Base-by-base conservation (phyloP, 2,797 vertebrate species). In the Setipinna tenuifilis region DNA sequence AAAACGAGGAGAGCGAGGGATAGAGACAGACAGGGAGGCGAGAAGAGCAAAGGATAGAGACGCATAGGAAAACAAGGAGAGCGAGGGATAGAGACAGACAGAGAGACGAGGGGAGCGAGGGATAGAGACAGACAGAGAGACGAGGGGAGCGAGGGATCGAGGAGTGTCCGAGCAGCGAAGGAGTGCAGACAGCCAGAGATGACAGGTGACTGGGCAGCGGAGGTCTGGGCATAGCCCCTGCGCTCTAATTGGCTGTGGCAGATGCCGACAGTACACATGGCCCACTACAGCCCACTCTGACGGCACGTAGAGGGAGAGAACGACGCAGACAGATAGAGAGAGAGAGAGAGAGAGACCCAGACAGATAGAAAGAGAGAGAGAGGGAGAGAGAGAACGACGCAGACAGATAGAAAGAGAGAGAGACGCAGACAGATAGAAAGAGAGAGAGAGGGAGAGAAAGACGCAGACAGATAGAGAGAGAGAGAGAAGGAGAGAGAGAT, bases 241-340 rank as follows among this genome's bases (percentile, higher is more conserved):
- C 25, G 14, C 65, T 71, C 25, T 92, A 91, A 92, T 90, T 90
- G 90, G 85, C 89, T 87, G 81, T 91, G 88, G 88, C 88, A 90
- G 88, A 90, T 59, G 80, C 83, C 86, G 89, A 86, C 84, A 88
- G 87, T 81, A 54, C 57, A 65, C 82, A 28, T 54, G 31, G 80
- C 23, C 78, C 65, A 71, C 65, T 71, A 28, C 10, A 35, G 65
- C 65, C 25, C 65, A 48, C n/a, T n/a, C n/a, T n/a, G 46, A 48
- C 3, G 46, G 19, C n/a, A n/a, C 3, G 46, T 48, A 48, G 81
- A 82, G 81, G 25, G 44, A 23, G 81, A 50, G 81, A n/a, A 54
- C 35, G 54, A 23, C 25, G 44, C 9, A 50, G 61, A 19, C 12
- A 31, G 41, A 31, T 41, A 19, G 41, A 0, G 71, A 11, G 23